These are phyloP conservation scores for Mayetiola destructor DNA, from an alignment of 2,888 invertebrate genomes.

Conservation along the genomic window DNA sequence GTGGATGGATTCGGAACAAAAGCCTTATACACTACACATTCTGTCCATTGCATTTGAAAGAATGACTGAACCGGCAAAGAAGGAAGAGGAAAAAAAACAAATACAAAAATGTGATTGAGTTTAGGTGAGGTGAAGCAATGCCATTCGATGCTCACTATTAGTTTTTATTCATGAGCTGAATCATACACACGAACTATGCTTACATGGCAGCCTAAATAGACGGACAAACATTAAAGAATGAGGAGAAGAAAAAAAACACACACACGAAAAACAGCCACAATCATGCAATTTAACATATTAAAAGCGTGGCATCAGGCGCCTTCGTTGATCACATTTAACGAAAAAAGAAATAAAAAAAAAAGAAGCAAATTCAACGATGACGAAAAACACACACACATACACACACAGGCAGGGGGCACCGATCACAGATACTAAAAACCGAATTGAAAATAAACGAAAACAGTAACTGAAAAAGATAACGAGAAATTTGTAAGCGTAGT, in stretches of 20 bases:
- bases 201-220: too few species aligned
- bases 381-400: background rate
- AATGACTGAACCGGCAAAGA: background rate
- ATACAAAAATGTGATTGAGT: background rate
- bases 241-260: too few species aligned
- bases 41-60: background rate
- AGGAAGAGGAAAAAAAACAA: background rate
- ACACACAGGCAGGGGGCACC: too few species aligned
- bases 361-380: background rate
- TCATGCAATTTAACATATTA: slow-evolving; percentile 12
- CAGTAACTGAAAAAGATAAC: background rate
- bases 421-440: too few species aligned
- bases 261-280: background rate
- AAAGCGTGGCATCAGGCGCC: slow-evolving; percentile 16
- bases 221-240: too few species aligned
- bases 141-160: too few species aligned
- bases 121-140: too few species aligned
- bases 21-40: slow-evolving; percentile 5
- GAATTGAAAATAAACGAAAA: background rate
- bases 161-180: too few species aligned
- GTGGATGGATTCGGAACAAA: slow-evolving; percentile 8
- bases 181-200: too few species aligned
- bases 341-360: slow-evolving; percentile 1
- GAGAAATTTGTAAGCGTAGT: background rate
- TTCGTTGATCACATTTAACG: slow-evolving; percentile 11